Percentiles rank a stretch among this genome's conserved stretches.
Evolutionary conservation across 2,888 invertebrate genomes (phyloP).

Genomic region (Eumacrocentrus americanus): DNA sequence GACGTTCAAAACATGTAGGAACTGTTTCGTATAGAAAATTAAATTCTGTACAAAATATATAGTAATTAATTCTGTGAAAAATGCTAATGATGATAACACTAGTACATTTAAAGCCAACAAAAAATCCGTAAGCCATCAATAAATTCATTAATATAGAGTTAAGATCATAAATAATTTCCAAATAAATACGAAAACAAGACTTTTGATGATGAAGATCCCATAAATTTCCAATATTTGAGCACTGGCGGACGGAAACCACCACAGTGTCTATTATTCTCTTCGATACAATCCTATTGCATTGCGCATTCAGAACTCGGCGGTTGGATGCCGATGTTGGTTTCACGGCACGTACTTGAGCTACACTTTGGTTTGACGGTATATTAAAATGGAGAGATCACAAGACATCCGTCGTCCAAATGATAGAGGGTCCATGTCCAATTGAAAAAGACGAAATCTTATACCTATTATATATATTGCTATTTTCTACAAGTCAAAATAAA

Average conservation of each 20-base stretch:
- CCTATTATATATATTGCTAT: not conserved
- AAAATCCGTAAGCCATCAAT: not conserved
- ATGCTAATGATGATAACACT: not conserved
- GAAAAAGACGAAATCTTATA: not conserved
- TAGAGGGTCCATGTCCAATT: not conserved
- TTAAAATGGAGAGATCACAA: slow-evolving; percentile 22
- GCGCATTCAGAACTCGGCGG: slow-evolving; percentile 37
- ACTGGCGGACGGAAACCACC: slow-evolving; percentile 28
- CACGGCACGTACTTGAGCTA: slow-evolving; percentile 32
- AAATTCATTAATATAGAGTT: not conserved
- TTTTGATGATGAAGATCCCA: not conserved
- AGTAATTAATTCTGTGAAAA: too few species aligned
- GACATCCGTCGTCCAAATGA: slow-evolving; percentile 1
- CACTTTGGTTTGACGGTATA: slow-evolving; percentile 34
- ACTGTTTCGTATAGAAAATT: too few species aligned
- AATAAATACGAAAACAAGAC: slow-evolving; percentile 1
- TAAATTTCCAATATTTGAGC: not conserved
- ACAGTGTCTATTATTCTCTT: slow-evolving; percentile 35
- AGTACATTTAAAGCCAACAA: too few species aligned
- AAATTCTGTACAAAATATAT: too few species aligned
- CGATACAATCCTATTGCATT: slow-evolving; percentile 50
- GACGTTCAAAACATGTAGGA: not conserved
- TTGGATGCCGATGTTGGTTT: slow-evolving; percentile 35
- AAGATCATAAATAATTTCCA: not conserved
- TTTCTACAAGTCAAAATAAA: too few species aligned